Conservation (phyloP, 2,113 vertebrate genomes). For the Podilymbus podiceps region DNA sequence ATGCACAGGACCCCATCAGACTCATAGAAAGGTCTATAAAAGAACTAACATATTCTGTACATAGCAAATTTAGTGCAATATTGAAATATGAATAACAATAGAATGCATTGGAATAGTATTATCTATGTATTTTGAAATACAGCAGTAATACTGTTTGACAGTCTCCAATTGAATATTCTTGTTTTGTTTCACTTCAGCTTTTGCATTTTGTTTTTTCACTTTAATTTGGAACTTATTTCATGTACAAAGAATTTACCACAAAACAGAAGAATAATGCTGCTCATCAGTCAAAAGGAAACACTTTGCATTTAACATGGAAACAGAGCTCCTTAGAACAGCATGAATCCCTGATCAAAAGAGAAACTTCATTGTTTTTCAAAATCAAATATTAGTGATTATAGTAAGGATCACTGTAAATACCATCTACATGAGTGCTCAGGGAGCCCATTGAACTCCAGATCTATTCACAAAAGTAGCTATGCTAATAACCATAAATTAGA, state of each 20-base stretch:
- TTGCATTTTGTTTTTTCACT: background rate
- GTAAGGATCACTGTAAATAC: background rate
- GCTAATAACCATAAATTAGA: background rate
- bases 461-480: background rate
- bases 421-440: background rate
- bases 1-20: background rate
- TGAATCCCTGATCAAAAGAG: constrained; percentile 4
- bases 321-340: background rate
- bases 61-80: background rate
- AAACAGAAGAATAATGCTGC: background rate
- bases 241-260: background rate
- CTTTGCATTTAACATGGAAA: background rate
- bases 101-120: background rate
- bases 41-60: rapidly evolving
- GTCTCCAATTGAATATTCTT: background rate
- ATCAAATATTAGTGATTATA: constrained; percentile 23
- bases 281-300: background rate
- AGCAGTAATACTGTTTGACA: background rate
- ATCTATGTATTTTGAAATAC: background rate
- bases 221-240: constrained; percentile 5
- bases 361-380: background rate
- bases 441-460: background rate
- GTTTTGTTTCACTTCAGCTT: background rate
- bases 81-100: background rate
- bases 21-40: background rate